A percentile compares a stretch with the other conserved stretches of the same genome.
phyloP scores from a whole-genome alignment of 2,113 vertebrate genomes.

The Brienomyrus brachyistius region DNA sequence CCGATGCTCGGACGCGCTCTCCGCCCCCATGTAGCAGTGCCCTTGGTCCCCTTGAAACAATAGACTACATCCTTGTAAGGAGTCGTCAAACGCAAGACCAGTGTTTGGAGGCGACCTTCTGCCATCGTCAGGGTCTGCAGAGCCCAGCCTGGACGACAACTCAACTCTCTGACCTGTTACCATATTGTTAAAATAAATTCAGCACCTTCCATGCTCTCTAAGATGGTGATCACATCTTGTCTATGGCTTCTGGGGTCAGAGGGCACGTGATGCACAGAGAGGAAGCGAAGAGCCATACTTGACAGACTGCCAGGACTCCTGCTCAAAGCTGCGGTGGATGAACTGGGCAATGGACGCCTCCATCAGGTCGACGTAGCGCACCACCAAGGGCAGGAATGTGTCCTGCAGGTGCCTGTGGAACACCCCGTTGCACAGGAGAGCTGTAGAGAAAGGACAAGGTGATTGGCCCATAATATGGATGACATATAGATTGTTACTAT shows the following conservation, averaged over 20 bases:
- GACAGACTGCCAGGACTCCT: constrained; percentile 94
- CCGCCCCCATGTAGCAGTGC: not conserved
- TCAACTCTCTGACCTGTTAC: not conserved
- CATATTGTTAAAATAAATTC: not conserved
- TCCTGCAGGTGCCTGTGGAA: constrained; percentile 97
- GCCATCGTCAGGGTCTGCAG: no score
- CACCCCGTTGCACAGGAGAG: constrained; percentile 80
- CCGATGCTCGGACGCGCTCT: not conserved
- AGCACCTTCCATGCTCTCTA: not conserved
- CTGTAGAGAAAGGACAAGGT: constrained; percentile 54
- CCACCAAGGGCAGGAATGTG: constrained; percentile 83
- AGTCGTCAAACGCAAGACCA: no score
- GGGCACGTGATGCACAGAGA: not conserved
- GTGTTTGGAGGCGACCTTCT: no score
- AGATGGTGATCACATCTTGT: not conserved
- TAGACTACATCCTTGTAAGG: not conserved
- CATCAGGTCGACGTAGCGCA: constrained; percentile 97
- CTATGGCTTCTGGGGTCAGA: not conserved
- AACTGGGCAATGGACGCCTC: constrained; percentile 96
- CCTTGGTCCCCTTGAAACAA: not conserved
- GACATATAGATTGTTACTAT: not conserved
- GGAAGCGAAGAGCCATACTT: constrained; percentile 71
- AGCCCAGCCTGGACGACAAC: no score
- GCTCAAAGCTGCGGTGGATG: constrained; percentile 89
- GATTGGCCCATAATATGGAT: not conserved